These are phyloP conservation scores for Polypedilum vanderplanki DNA, from an alignment of 1,140 invertebrate genomes.

Conservation along the genomic window DNA sequence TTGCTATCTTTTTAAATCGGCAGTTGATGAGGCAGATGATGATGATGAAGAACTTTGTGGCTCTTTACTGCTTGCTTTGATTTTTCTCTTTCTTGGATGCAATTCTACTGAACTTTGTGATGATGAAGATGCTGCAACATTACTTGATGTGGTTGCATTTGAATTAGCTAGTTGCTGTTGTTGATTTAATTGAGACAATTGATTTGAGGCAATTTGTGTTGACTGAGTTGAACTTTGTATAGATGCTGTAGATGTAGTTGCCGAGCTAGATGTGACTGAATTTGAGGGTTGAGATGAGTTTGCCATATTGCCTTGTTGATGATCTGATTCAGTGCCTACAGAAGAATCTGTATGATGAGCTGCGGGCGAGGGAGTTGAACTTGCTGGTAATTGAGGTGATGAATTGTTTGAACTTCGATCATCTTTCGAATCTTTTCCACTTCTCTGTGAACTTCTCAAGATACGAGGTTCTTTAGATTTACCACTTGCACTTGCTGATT, in stretches of 20 bases:
- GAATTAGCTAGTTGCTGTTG: slow-evolving; percentile 30
- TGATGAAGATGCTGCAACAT: slow-evolving; percentile 37
- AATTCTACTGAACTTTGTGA: slow-evolving; percentile 55
- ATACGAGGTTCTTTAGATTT: slow-evolving; percentile 48
- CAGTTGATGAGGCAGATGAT: slow-evolving; percentile 41
- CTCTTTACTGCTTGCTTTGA: slow-evolving; percentile 66
- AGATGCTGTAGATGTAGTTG: background rate
- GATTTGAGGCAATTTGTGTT: background rate
- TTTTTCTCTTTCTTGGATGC: slow-evolving; percentile 84
- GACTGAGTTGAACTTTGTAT: background rate
- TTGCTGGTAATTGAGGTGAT: slow-evolving; percentile 52
- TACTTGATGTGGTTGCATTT: background rate
- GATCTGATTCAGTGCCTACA: slow-evolving; percentile 38
- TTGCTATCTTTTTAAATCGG: slow-evolving; percentile 34
- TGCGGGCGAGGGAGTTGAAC: slow-evolving; percentile 49
- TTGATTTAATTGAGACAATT: slow-evolving; percentile 21
- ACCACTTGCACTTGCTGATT: background rate
- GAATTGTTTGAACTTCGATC: slow-evolving; percentile 52
- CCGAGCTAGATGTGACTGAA: background rate
- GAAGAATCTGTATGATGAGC: slow-evolving; percentile 38
- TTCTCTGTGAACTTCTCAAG: slow-evolving; percentile 52
- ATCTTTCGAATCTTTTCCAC: slow-evolving; percentile 37
- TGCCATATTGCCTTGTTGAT: background rate
- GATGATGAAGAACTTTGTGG: slow-evolving; percentile 34
- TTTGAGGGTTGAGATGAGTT: background rate